These are phyloP conservation scores for Rhyacichthys aspro DNA, from an alignment of 2,797 vertebrate species.

Conservation along the genomic window DNA sequence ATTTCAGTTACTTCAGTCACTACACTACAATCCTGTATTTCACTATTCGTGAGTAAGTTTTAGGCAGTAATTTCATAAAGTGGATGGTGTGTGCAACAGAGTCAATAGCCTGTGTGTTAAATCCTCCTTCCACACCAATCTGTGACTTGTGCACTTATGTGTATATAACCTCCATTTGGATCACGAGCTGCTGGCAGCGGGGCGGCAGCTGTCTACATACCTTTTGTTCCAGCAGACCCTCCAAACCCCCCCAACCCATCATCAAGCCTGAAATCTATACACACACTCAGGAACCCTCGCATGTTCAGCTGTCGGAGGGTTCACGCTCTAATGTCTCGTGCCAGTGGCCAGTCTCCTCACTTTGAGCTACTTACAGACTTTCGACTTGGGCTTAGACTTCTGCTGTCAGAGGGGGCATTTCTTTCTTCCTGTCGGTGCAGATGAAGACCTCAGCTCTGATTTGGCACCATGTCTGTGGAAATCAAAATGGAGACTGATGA, in stretches of 20 bases:
- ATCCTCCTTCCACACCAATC: conserved; percentile 43
- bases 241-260: conserved; percentile 18
- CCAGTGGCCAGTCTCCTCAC: conserved; percentile 28
- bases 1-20: too few relatives aligned
- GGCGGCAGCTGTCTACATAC: conserved; percentile 78
- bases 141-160: conserved; percentile 46
- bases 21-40: too few relatives aligned
- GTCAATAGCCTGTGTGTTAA: conserved; percentile 56
- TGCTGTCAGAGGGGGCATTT: conserved; percentile 33
- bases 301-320: conserved; percentile 77
- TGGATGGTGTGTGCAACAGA: not conserved
- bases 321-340: conserved; percentile 61
- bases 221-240: conserved; percentile 73
- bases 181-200: conserved; percentile 58
- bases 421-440: conserved; percentile 10
- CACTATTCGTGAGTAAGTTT: too few relatives aligned
- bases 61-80: too few relatives aligned
- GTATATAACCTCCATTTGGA: conserved; percentile 63
- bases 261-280: conserved; percentile 3
- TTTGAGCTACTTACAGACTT: conserved; percentile 6
- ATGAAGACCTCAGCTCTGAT: conserved; percentile 24
- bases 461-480: conserved; percentile 10
- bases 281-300: conserved; percentile 27
- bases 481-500: conserved; percentile 4
- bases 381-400: conserved; percentile 30